Evolutionary conservation across 2,113 vertebrate genomes (phyloP).

Genomic region (Cyanoderma ruficeps): DNA sequence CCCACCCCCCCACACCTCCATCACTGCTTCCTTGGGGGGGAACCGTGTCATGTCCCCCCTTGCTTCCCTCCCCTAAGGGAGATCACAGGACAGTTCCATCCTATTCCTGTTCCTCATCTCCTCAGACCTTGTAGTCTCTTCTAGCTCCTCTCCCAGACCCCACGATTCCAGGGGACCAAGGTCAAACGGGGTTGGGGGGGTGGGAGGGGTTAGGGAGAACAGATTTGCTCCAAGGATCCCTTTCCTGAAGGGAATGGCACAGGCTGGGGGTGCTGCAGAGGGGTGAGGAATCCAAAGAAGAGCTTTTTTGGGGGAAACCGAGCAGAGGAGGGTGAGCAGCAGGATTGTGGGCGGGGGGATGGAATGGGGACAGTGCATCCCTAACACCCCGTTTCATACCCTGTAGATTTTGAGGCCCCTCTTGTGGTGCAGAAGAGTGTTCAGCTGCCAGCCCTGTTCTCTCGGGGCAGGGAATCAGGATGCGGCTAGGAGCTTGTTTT

Average conservation of each 20-base stretch:
- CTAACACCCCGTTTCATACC: not conserved
- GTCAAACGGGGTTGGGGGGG: not conserved
- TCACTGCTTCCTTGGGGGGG: not conserved
- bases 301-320: rapidly evolving
- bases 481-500: not conserved
- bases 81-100: not conserved
- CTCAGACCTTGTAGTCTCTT: not conserved
- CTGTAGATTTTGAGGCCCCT: not conserved
- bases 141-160: not conserved
- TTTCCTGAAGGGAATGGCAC: not conserved
- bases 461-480: not conserved
- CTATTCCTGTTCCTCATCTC: not conserved
- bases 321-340: not conserved
- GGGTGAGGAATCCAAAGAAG: not conserved
- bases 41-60: too few species aligned
- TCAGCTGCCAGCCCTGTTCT: not conserved
- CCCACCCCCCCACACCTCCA: not conserved
- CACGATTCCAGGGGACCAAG: not conserved
- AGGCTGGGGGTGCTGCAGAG: not conserved
- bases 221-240: not conserved
- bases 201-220: not conserved
- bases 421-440: not conserved
- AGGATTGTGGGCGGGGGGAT: not conserved
- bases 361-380: not conserved
- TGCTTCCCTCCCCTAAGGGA: not conserved